A percentile compares a stretch with the other conserved stretches of the same genome.
Conservation (phyloP, 2,797 vertebrate genomes). For the Pagetopsis macropterus region DNA sequence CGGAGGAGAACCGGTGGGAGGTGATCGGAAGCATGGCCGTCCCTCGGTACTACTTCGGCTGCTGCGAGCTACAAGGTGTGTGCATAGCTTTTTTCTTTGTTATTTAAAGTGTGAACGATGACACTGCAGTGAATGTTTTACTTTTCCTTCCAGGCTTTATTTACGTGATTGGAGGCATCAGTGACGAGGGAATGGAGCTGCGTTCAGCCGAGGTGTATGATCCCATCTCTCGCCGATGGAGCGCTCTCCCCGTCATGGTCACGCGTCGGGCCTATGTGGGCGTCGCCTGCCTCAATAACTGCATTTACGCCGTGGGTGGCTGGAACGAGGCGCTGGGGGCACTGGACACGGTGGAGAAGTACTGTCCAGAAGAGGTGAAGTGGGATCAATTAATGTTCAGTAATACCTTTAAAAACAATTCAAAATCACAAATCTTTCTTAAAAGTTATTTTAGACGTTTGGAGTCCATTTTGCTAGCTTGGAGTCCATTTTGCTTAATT, state of each 20-base stretch:
- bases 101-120: not conserved
- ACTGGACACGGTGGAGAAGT: constrained; percentile 94
- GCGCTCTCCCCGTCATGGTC: constrained; percentile 91
- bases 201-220: constrained; percentile 92
- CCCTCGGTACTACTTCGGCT: constrained; percentile 95
- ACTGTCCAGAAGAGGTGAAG: constrained; percentile 93
- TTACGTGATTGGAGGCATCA: constrained; percentile 95
- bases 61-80: constrained; percentile 96
- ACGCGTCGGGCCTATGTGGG: constrained; percentile 93
- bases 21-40: constrained; percentile 92
- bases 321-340: constrained; percentile 95
- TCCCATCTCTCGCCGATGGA: constrained; percentile 93
- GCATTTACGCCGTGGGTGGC: constrained; percentile 94
- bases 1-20: constrained; percentile 96
- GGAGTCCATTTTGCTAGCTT: no score
- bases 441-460: no score
- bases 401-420: no score
- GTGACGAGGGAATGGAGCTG: constrained; percentile 92
- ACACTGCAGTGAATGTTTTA: not conserved
- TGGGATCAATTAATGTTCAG: not conserved
- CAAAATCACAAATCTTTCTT: no score
- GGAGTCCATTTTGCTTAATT: no score
- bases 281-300: constrained; percentile 92
- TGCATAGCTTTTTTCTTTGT: rapidly evolving
- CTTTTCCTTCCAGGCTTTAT: constrained; percentile 86